phyloP scores from a whole-genome alignment of 2,888 invertebrate species.

The Kryphioiulus occultus region DNA sequence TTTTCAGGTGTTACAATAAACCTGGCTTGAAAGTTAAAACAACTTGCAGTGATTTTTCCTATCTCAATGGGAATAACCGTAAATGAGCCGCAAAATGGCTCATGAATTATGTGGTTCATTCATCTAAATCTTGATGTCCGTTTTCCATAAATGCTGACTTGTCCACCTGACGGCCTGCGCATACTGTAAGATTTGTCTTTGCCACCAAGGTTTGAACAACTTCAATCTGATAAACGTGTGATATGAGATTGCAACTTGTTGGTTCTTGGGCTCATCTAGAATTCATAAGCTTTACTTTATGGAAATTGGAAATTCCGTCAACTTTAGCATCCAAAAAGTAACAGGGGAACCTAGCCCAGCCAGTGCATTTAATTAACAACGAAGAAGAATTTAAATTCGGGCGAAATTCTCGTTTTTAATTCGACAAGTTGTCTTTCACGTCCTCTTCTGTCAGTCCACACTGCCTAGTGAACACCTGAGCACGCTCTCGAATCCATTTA shows the following conservation, averaged over 20 bases:
- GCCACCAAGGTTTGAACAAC: background rate
- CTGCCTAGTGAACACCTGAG: constrained; percentile 62
- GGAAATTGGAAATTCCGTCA: background rate
- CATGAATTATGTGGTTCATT: too few relatives aligned
- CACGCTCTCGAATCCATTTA: constrained; percentile 67
- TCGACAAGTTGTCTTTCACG: background rate
- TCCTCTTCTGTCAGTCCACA: constrained; percentile 57
- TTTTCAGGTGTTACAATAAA: background rate
- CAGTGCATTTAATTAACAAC: background rate
- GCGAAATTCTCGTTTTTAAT: background rate
- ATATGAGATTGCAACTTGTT: background rate
- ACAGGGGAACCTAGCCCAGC: background rate
- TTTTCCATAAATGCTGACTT: background rate
- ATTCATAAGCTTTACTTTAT: background rate
- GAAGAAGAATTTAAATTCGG: background rate
- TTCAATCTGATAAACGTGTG: background rate
- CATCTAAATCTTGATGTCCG: too few relatives aligned
- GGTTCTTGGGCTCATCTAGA: background rate
- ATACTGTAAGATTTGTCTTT: background rate
- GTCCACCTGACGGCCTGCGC: background rate
- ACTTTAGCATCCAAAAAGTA: background rate
- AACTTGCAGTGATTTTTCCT: background rate
- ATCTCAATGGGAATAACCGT: background rate
- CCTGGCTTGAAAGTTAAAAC: constrained; percentile 42
- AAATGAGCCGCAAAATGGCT: background rate